Evolutionary conservation across 2,888 invertebrate genomes (phyloP).

Genomic region (Parelbella ahira): DNA sequence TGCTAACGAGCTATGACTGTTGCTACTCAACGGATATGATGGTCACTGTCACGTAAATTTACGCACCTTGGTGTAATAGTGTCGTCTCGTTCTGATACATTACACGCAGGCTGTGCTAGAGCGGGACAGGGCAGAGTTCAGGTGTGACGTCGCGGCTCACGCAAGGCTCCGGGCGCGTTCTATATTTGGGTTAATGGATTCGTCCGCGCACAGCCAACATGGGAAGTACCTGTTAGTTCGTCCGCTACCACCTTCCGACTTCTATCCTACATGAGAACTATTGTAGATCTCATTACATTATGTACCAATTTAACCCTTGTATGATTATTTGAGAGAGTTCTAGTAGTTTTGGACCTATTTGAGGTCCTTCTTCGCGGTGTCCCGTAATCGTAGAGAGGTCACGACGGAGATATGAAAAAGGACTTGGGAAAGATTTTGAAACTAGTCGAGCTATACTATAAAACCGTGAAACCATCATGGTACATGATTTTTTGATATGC

Average conservation of each 20-base stretch:
- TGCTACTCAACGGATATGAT: constrained; percentile 8
- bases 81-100: constrained; percentile 19
- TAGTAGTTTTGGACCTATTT: neutral
- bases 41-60: constrained; percentile 24
- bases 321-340: too few relatives aligned
- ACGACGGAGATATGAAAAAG: too few relatives aligned
- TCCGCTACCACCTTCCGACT: constrained; percentile 47
- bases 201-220: constrained; percentile 70
- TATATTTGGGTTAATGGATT: constrained; percentile 80
- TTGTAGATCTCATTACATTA: too few relatives aligned
- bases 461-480: too few relatives aligned
- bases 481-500: too few relatives aligned
- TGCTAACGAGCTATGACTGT: constrained; percentile 8
- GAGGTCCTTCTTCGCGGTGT: too few relatives aligned
- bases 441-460: too few relatives aligned
- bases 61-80: constrained; percentile 20
- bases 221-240: constrained; percentile 75
- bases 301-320: too few relatives aligned
- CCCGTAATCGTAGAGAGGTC: too few relatives aligned
- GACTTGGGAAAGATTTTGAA: too few relatives aligned
- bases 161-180: constrained; percentile 68
- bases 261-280: constrained; percentile 7
- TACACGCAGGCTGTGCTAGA: constrained; percentile 27
- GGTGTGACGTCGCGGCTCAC: constrained; percentile 46
- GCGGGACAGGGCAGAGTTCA: constrained; percentile 33